Conservation (phyloP, 2,888 invertebrate species). For the Leptopterna dolabrata region DNA sequence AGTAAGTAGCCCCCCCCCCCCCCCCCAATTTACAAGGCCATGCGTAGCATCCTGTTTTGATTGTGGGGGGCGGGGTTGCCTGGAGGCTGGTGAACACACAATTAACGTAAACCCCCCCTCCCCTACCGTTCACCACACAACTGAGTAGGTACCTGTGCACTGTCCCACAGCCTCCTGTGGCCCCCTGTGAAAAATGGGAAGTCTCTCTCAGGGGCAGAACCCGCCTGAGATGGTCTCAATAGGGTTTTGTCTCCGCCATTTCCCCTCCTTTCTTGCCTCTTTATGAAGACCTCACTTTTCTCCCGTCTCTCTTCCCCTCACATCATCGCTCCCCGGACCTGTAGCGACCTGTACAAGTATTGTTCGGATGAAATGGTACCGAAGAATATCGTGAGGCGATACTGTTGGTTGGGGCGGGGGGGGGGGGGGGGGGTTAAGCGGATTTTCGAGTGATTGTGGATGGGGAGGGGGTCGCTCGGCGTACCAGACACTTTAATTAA, state of each 20-base stretch:
- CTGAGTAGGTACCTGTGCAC: neutral
- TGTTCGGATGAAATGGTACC: neutral
- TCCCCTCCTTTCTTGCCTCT: too few relatives aligned
- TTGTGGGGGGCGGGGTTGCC: too few relatives aligned
- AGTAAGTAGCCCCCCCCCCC: too few relatives aligned
- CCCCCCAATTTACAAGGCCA: too few relatives aligned
- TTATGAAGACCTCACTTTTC: neutral
- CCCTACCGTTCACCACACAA: too few relatives aligned
- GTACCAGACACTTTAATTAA: slow-evolving; percentile 39
- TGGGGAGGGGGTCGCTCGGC: neutral
- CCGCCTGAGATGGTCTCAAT: neutral
- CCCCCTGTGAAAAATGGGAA: neutral
- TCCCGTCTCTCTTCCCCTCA: neutral
- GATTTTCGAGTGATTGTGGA: neutral
- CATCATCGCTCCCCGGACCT: neutral
- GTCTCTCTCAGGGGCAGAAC: neutral
- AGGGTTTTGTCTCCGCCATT: neutral
- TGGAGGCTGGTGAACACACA: too few relatives aligned
- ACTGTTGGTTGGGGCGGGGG: neutral
- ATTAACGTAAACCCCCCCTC: too few relatives aligned
- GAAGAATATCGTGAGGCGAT: neutral
- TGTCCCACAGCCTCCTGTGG: neutral
- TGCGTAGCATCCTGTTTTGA: too few relatives aligned
- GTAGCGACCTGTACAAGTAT: neutral
- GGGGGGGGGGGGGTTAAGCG: neutral